These are phyloP conservation scores for Rhizoglyphus robini DNA, from an alignment of 1,140 invertebrate genomes.

Conservation along the genomic window DNA sequence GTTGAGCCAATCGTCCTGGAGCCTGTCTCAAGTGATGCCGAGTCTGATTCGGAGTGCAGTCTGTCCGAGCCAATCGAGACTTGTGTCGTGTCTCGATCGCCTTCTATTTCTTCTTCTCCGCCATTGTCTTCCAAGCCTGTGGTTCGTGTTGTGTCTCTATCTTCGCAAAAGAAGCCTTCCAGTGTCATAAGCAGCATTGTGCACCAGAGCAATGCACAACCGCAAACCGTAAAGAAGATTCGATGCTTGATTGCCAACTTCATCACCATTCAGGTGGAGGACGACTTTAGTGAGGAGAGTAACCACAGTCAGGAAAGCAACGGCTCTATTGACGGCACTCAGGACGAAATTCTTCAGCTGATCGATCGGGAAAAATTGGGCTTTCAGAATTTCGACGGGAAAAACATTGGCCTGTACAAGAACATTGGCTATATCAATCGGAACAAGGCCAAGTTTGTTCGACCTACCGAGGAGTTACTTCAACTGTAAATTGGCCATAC, in stretches of 20 bases:
- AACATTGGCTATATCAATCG: conserved; percentile 9
- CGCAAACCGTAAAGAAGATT: conserved; percentile 1
- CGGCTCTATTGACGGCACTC: neutral
- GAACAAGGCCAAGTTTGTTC: conserved; percentile 1
- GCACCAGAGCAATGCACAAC: neutral
- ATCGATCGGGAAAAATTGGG: neutral
- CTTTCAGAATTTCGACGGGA: neutral
- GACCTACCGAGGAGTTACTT: neutral
- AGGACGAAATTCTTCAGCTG: neutral
- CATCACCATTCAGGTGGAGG: neutral
- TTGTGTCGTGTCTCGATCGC: no score
- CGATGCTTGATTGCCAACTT: conserved; percentile 7
- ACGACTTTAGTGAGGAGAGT: no score
- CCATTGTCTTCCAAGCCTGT: no score
- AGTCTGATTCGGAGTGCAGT: no score
- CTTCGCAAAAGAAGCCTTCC: no score
- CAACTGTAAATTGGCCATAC: neutral
- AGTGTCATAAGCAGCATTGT: no score
- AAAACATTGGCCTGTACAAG: neutral
- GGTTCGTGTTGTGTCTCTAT: no score
- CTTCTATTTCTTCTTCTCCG: no score
- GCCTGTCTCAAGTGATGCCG: no score
- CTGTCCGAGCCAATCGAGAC: no score
- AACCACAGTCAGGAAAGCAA: neutral
- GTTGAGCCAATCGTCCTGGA: no score